Conservation (phyloP, 2,797 vertebrate genomes). For the Molossus molossus region DNA sequence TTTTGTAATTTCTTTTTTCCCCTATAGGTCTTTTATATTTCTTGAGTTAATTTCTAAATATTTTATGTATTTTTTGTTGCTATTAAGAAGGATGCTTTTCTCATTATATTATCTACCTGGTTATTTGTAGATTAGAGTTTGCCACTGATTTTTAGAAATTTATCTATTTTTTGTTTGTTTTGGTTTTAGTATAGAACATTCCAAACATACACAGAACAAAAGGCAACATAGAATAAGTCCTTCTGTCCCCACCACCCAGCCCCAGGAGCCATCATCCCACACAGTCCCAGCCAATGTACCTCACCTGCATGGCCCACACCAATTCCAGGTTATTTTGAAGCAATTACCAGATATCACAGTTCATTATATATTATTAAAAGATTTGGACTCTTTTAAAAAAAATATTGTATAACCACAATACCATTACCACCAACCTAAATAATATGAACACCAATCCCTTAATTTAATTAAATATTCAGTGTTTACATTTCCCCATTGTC, state of each 20-base stretch:
- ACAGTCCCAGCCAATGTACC: neutral
- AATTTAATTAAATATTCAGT: neutral
- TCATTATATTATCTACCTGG: neutral
- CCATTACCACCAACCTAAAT: neutral
- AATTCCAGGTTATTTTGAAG: neutral
- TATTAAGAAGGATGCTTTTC: neutral
- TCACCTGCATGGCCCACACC: rapidly evolving
- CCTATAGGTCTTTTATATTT: neutral
- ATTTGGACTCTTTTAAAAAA: neutral
- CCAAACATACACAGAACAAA: neutral
- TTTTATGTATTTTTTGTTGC: neutral
- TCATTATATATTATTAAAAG: neutral
- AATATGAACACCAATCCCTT: neutral
- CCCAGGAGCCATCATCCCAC: neutral
- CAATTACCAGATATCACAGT: neutral
- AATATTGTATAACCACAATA: neutral
- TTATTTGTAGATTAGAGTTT: constrained; percentile 15
- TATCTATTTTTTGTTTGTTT: constrained; percentile 38
- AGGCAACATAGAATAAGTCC: neutral
- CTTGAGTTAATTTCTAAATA: constrained; percentile 17
- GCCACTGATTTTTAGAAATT: constrained; percentile 19
- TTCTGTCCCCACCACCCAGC: neutral
- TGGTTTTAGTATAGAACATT: neutral
- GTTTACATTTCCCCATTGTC: neutral
- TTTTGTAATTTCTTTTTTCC: neutral